Evolutionary conservation across 2,888 invertebrate genomes (phyloP).

Genomic region (Graphium colonna): DNA sequence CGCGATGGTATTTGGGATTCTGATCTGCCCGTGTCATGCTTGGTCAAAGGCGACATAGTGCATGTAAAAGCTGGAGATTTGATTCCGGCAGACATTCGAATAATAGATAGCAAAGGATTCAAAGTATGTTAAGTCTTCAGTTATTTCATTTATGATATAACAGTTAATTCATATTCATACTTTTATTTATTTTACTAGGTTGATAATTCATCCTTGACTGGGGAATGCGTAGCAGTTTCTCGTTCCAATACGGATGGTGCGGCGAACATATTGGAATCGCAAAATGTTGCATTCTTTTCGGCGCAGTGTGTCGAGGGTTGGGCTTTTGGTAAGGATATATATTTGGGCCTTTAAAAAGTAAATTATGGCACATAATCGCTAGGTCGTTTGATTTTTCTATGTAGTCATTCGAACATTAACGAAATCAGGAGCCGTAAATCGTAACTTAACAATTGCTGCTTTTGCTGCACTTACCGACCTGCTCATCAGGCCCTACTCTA

Average conservation of each 20-base stretch:
- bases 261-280: slow-evolving; percentile 94
- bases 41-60: slow-evolving; percentile 96
- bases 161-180: too few species aligned
- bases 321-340: slow-evolving; percentile 85
- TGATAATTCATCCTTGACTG: slow-evolving; percentile 95
- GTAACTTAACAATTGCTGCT: too few species aligned
- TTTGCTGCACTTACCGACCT: too few species aligned
- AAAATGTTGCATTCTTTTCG: slow-evolving; percentile 96
- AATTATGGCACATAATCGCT: too few species aligned
- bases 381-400: too few species aligned
- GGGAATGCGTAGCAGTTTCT: slow-evolving; percentile 94
- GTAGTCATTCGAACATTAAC: too few species aligned
- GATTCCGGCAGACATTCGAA: slow-evolving; percentile 97
- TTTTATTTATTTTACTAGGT: slow-evolving; percentile 70
- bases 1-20: slow-evolving; percentile 90
- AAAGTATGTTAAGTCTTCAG: slow-evolving; percentile 72
- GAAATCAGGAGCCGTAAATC: too few species aligned
- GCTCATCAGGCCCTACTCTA: too few species aligned
- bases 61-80: slow-evolving; percentile 95
- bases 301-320: slow-evolving; percentile 96
- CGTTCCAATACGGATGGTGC: slow-evolving; percentile 92
- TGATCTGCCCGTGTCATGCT: slow-evolving; percentile 90
- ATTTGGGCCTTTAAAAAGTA: too few species aligned
- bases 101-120: slow-evolving; percentile 96
- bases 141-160: slow-evolving; percentile 1